Percentiles rank a stretch among this genome's conserved stretches.
Evolutionary conservation across 2,888 invertebrate species (phyloP).

Genomic region (Eurytoma californica): DNA sequence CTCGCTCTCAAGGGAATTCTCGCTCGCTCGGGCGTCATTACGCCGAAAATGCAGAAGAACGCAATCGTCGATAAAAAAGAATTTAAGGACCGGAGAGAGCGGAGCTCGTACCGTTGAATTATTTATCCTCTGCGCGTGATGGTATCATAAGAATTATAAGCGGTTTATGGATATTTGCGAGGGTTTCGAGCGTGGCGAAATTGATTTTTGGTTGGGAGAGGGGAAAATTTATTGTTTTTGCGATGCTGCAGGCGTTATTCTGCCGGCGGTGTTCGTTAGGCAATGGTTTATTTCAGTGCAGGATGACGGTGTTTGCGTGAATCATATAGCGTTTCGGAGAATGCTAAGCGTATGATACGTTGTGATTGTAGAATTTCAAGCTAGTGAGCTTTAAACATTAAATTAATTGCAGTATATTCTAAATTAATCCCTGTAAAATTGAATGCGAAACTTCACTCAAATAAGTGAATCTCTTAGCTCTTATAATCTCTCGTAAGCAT

Average conservation of each 20-base stretch:
- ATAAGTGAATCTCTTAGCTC: too few species aligned
- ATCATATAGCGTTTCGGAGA: neutral
- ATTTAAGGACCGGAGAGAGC: neutral
- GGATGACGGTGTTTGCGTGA: neutral
- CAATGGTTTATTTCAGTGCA: slow-evolving; percentile 9
- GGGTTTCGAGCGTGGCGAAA: neutral
- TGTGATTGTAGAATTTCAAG: too few species aligned
- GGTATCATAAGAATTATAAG: neutral
- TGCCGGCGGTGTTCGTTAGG: neutral
- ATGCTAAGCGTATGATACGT: neutral
- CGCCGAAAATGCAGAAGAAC: neutral
- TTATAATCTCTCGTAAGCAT: too few species aligned
- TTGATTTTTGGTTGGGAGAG: neutral
- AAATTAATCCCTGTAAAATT: too few species aligned
- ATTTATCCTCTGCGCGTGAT: slow-evolving; percentile 23
- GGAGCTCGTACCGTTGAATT: slow-evolving; percentile 26
- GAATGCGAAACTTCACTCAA: too few species aligned
- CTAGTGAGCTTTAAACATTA: too few species aligned
- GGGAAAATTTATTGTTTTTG: neutral
- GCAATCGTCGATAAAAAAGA: neutral
- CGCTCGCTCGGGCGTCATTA: neutral
- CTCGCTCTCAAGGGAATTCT: slow-evolving; percentile 32
- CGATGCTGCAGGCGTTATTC: too few species aligned
- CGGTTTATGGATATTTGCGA: neutral
- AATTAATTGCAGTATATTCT: too few species aligned